Evolutionary conservation across 2,113 vertebrate genomes (phyloP).

Genomic region (Oncorhynchus mykiss): DNA sequence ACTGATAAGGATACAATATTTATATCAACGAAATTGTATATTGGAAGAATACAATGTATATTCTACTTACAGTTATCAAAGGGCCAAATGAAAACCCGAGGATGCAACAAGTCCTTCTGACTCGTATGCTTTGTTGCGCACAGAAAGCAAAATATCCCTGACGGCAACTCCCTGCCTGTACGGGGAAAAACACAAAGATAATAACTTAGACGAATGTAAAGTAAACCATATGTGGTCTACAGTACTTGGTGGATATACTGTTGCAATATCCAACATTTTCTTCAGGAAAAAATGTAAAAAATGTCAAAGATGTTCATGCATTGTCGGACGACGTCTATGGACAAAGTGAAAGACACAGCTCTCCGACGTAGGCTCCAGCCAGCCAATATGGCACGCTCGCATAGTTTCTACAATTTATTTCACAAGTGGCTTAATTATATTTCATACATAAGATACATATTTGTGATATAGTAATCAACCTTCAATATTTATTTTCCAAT

Average conservation of each 20-base stretch:
- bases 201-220: not conserved
- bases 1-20: too few species aligned
- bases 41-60: not conserved
- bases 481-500: too few species aligned
- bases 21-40: not conserved
- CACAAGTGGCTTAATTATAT: not conserved
- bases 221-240: too few species aligned
- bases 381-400: not conserved
- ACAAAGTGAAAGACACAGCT: constrained; percentile 16
- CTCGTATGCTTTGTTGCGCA: constrained; percentile 84
- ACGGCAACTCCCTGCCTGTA: constrained; percentile 75
- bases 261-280: not conserved
- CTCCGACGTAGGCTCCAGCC: not conserved
- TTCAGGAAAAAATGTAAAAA: constrained; percentile 61
- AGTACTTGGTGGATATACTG: too few species aligned
- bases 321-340: constrained; percentile 22
- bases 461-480: too few species aligned
- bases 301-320: constrained; percentile 52
- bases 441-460: too few species aligned
- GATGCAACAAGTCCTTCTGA: constrained; percentile 87
- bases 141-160: constrained; percentile 85
- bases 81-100: constrained; percentile 33
- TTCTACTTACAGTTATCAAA: constrained; percentile 35
- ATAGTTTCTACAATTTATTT: constrained; percentile 6
- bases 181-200: constrained; percentile 65